Evolutionary conservation across 2,113 vertebrate species (phyloP), one percentile per base, ranked within the genome.

Genomic region (Zeus faber): DNA sequence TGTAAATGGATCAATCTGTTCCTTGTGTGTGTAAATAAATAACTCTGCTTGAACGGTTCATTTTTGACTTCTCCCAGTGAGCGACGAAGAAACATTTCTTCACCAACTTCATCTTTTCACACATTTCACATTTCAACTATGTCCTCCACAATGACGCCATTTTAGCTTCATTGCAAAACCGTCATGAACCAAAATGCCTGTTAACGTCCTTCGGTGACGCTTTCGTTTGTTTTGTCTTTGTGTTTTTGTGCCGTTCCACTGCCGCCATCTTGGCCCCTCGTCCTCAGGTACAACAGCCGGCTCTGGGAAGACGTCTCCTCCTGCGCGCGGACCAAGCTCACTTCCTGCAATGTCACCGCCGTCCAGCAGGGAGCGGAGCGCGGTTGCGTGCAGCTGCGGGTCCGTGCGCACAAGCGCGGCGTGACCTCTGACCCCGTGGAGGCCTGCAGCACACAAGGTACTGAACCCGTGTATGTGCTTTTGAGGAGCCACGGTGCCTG

Each of bases 361-460:
- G 24, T 2, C 13, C 25, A 39, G 50, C 6, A 10, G 1, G 1
- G 31, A 16, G 37, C 0, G 2, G 1, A 45, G 39, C 1, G 25
- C 1, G 55, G 45, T 39, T 81, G 78, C 23, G 49, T 62, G 8
- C 26, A 0, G 58, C 40, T 81, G 17, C 45, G 41, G 2, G 68
- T 77, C 14, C 23, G 0, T 4, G 62, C 65, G 1, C 17, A 65
- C 27, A 40, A 53, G 6, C 23, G 0, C 2, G 31, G 41, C 2
- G 49, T 53, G 41, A 45, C 0, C 2, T 70, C 74, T 0, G 2
- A 0, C 6, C 18, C 39, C 0, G 59, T 29, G 1, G 0, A 56
- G 7, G 68, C 65, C 31, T 81, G 78, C 21, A 72, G 59, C 53
- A 49, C 0, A 25, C 13, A 59, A 1, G 62, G 78, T 77, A 8